These are phyloP conservation scores for Thereva nobilitata DNA, from an alignment of 2,888 invertebrate genomes.

Conservation along the genomic window DNA sequence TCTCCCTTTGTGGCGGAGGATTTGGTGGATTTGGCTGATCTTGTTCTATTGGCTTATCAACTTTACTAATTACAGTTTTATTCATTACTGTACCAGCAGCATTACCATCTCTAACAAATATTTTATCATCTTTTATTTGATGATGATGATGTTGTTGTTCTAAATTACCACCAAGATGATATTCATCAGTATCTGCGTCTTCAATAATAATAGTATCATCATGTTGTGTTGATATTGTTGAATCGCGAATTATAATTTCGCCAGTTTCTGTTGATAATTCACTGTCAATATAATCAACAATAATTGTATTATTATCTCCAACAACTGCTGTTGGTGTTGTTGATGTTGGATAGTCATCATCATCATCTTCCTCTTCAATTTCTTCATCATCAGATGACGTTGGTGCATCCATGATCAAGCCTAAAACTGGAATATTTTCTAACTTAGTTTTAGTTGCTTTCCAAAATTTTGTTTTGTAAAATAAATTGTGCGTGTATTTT, in stretches of 20 bases:
- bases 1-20: constrained; percentile 38
- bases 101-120: no score
- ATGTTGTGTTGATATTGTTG: constrained; percentile 6
- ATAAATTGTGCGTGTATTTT: no score
- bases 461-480: neutral
- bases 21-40: constrained; percentile 14
- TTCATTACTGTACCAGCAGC: neutral
- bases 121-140: no score
- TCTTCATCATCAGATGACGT: neutral
- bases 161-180: no score
- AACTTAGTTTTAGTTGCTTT: constrained; percentile 6
- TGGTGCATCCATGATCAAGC: constrained; percentile 20
- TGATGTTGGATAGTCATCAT: neutral
- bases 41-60: neutral
- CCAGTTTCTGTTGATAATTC: constrained; percentile 24
- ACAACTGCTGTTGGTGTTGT: constrained; percentile 10
- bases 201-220: constrained; percentile 7
- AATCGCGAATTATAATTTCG: constrained; percentile 24
- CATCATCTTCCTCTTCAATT: no score
- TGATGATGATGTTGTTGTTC: no score
- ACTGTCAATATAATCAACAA: constrained; percentile 35
- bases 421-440: constrained; percentile 36
- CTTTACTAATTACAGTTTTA: neutral
- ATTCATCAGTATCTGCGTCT: constrained; percentile 3
- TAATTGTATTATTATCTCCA: constrained; percentile 18